Base-by-base conservation (phyloP, 2,888 invertebrate species). In the Volucella inanis region DNA sequence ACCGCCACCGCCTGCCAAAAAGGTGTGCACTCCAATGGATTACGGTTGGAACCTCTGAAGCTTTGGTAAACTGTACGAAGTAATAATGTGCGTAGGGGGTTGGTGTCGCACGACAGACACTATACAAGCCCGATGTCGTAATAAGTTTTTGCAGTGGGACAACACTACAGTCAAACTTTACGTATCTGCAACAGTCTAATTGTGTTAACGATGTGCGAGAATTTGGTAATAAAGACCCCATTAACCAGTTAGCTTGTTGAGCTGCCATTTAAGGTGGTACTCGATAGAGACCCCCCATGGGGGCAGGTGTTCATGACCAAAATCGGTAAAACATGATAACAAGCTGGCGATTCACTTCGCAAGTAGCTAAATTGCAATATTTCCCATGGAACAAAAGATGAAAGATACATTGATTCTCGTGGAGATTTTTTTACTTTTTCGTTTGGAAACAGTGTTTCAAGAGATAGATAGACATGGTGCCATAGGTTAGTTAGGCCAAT, bases 151-250 rank as follows among this genome's bases (percentile, higher is more conserved):
- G 49, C 10, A 14, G 64, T 67, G 64, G 67, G 74, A 47, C 45
- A 64, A 62, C 74, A 67, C 68, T 22, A 47, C 47, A 55, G 3
- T 59, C n/a, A 43, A 22, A 38, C n/a, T 50, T 39, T 57, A 59
- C 41, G 31, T 31, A 31, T 31, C 31, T 62, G 59, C 67, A 55
- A 50, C 50, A 62, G 83, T 68, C 81, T 81, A 85, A 80, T 85
- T 85, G 80, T 76, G 85, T 64, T 85, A 81, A 85, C 85, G 85
- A 85, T 81, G 85, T 85, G 85, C 76, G 76, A 85, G 81, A 80
- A 76, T 85, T 85, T 76, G 85, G 81, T 85, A 85, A 85, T 85
- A 85, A 76, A 72, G 71, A 72, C 85, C 31, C 71, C 43, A 81
- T 81, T 85, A 72, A 85, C 85, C 76, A 81, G 80, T 85, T 59